These are phyloP conservation scores for Heterohyrax brucei DNA, from an alignment of 2,797 vertebrate genomes.

Conservation along the genomic window DNA sequence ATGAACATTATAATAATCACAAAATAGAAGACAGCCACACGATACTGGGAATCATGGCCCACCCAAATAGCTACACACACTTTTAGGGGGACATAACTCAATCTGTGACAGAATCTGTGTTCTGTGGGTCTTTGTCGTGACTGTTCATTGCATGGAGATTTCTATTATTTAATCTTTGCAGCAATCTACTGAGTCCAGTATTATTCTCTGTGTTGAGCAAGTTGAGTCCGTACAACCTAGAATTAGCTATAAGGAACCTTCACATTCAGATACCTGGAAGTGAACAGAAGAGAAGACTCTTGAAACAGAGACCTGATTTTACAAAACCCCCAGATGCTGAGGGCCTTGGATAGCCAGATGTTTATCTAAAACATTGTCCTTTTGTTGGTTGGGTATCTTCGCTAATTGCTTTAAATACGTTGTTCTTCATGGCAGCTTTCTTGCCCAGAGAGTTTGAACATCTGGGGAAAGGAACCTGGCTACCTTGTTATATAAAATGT, in stretches of 20 bases:
- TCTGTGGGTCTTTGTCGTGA: neutral
- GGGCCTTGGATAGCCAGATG: neutral
- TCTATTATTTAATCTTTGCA: slow-evolving; percentile 71
- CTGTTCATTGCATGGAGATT: slow-evolving; percentile 48
- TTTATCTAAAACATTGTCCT: slow-evolving; percentile 15
- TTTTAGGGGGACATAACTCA: too few relatives aligned
- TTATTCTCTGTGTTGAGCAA: slow-evolving; percentile 69
- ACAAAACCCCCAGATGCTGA: neutral
- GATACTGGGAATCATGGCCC: too few relatives aligned
- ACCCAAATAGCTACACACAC: too few relatives aligned
- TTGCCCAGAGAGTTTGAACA: slow-evolving; percentile 1
- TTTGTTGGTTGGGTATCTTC: slow-evolving; percentile 7
- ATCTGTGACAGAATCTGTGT: neutral
- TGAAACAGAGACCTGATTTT: slow-evolving; percentile 58
- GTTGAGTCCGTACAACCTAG: neutral
- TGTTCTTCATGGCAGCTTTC: neutral
- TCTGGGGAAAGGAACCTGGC: neutral
- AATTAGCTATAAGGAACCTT: slow-evolving; percentile 44
- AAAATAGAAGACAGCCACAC: too few relatives aligned
- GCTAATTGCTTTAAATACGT: slow-evolving; percentile 8
- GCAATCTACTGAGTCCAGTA: slow-evolving; percentile 41
- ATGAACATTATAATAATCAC: too few relatives aligned
- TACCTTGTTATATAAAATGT: slow-evolving; percentile 19
- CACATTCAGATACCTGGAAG: slow-evolving; percentile 15
- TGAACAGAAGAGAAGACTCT: neutral